Evolutionary conservation across 2,888 invertebrate genomes (phyloP), one percentile per base, ranked within the genome.

Genomic region (Operophtera brumata): DNA sequence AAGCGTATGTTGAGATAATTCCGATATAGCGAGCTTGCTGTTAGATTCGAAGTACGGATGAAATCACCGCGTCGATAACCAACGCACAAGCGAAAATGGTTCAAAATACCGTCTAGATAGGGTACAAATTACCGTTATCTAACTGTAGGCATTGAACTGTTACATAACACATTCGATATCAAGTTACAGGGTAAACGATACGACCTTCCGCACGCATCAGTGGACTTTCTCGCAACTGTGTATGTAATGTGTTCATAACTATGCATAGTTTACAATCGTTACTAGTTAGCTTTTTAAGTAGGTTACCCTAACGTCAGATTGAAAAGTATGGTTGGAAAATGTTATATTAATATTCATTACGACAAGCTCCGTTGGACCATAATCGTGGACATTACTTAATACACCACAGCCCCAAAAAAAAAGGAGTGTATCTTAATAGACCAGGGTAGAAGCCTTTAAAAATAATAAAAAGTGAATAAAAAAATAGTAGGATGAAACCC

Each of bases 121-220:
- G 69, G 80, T 73, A 73, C 53, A 63, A 55, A 73, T 73, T 77
- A 64, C 71, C 67, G 70, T 71, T 73, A 71, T 62, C 62, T 64
- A 66, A 65, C 65, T 59, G 66, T 69, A 71, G 66, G 65, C 70
- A 74, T 69, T 70, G 74, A 75, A 77, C 72, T 75, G 78, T 85
- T 86, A 81, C 75, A 76, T 78, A 86, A 85, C 76, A 75, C 71
- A 73, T 77, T 72, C 67, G 76, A 77, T 84, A 85, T 87, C 76
- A 73, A 70, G 73, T 83, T 81, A 78, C 80, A 66, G 79, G 73
- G 83, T 82, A 86, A 86, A 76, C 74, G 82, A 82, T 84, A 78
- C 81, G 80, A 82, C 82, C 84, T 85, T 82, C 75, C 73, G 62
- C 77, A 83, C 84, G 84, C 85, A 79, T 72, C 77, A 75, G 56